Base-by-base conservation (phyloP, 2,888 invertebrate genomes). In the Plebejus anna region DNA sequence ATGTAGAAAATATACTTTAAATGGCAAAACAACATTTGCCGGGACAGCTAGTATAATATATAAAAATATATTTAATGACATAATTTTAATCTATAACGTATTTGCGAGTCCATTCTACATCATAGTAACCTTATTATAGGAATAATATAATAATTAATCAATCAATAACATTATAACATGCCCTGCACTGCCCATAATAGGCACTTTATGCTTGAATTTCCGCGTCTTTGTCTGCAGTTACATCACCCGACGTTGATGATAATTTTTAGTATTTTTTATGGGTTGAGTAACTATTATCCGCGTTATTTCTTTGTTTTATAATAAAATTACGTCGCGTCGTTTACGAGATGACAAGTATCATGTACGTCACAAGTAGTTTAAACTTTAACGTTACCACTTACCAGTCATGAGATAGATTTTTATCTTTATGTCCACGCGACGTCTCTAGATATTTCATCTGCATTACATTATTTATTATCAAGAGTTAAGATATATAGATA, bases 291-390 rank as follows among this genome's bases (percentile, higher is more conserved):
- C 32, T 4, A 32, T 32, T 66, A 22, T 66, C 47, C 47, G 13
- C 13, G 32, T 16, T 66, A 66, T 66, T 66, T 66, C 32, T 66
- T 66, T 66, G 66, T 66, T 66, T 66, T 66, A 11, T 16, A 32
- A 66, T 36, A 66, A 66, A 66, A 66, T 16, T 66, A 66, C 61
- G 61, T 61, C 61, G 61, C 61, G 61, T 61, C 61, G 61, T 61
- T 61, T 28, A 61, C 28, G 28, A 61, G 22, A 59, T 9, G 59
- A 59, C 9, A 47, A 47, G 47, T 11, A 59, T 22, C 22, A 22
- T 2, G 22, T 22, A 28, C 28, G 61, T 61, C 61, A 61, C 61
- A 59, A 59, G 61, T 11, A 9, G 61, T 61, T 61, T 61, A 11
- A 61, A 9, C 11, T 61, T 61, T 61, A 11, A 61, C 22, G 11